Evolutionary conservation across 2,113 vertebrate genomes (phyloP).

Genomic region (Prolemur simus): DNA sequence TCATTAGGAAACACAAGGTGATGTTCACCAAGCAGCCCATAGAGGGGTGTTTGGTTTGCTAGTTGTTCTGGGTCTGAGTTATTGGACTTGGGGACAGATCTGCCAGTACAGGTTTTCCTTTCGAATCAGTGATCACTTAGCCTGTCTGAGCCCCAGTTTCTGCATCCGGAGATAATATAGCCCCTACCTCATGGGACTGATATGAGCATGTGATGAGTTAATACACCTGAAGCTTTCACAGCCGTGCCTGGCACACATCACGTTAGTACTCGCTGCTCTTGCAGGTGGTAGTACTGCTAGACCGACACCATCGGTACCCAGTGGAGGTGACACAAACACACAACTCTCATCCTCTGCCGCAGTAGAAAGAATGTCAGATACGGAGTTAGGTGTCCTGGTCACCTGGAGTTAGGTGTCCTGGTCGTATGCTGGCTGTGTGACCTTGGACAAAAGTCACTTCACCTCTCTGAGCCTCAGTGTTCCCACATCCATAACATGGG

Average conservation of each 20-base stretch:
- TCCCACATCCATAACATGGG: background rate
- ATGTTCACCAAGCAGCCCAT: background rate
- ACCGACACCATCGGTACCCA: background rate
- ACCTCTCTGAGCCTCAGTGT: background rate
- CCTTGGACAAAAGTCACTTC: background rate
- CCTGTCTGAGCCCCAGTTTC: background rate
- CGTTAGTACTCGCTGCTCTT: rapidly evolving
- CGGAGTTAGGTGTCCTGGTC: background rate
- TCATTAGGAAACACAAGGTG: background rate
- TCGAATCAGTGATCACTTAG: background rate
- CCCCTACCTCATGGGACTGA: background rate
- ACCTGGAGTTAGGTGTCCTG: background rate
- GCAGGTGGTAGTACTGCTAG: rapidly evolving
- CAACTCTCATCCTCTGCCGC: rapidly evolving
- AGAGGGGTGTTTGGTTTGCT: background rate
- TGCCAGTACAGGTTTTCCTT: background rate
- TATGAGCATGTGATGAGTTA: background rate
- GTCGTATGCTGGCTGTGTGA: background rate
- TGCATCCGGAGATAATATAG: background rate
- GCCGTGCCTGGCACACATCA: background rate
- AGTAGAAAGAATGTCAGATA: background rate
- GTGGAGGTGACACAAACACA: rapidly evolving
- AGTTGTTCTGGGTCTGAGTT: background rate
- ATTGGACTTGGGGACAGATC: background rate
- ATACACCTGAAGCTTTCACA: too few relatives aligned